Conservation (phyloP, 2,113 vertebrate species). For the Syrrhaptes paradoxus region DNA sequence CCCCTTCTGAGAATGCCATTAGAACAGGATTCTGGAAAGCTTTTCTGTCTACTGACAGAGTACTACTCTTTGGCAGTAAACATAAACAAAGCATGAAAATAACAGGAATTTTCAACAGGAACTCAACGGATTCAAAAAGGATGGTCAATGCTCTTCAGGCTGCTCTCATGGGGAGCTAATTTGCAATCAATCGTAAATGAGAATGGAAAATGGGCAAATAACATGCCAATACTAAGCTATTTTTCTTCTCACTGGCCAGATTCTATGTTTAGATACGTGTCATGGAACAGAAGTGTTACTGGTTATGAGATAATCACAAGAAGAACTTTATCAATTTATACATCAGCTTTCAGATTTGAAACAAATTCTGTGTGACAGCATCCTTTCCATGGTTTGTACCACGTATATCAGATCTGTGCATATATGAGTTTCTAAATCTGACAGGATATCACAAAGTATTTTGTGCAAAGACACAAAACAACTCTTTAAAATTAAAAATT, state of each 20-base stretch:
- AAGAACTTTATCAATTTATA: not conserved
- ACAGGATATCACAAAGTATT: not conserved
- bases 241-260: not conserved
- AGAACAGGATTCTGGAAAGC: not conserved
- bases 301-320: not conserved
- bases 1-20: not conserved
- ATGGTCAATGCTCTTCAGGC: not conserved
- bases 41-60: constrained; percentile 3
- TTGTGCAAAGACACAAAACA: not conserved
- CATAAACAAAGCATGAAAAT: not conserved
- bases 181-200: not conserved
- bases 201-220: not conserved
- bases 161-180: not conserved
- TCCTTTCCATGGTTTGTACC: not conserved
- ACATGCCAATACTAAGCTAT: not conserved
- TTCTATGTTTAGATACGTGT: not conserved
- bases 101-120: not conserved
- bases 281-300: not conserved
- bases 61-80: constrained; percentile 13
- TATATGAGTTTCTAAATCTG: not conserved
- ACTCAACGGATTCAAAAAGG: not conserved
- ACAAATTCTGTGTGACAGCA: not conserved
- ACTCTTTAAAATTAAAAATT: not conserved
- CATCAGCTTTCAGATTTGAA: not conserved
- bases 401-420: not conserved